A percentile compares a stretch with the other conserved stretches of the same genome.
These are phyloP conservation scores for Mionectes macconnelli DNA, from an alignment of 2,113 vertebrate genomes.

Conservation along the genomic window DNA sequence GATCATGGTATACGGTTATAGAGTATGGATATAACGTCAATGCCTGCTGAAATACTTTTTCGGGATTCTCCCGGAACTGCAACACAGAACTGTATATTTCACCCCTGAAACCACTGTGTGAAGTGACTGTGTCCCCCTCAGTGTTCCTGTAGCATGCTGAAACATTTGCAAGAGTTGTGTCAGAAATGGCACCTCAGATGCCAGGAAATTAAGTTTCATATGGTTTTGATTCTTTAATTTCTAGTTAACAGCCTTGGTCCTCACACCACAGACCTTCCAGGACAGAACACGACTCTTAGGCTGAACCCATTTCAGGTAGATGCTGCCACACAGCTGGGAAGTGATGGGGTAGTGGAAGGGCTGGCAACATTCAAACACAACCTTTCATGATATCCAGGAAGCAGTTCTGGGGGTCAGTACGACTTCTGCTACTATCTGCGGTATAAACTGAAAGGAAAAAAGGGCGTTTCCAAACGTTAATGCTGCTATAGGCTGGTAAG, in stretches of 20 bases:
- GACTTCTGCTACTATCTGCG: background rate
- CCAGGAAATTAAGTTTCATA: background rate
- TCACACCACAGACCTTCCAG: rapidly evolving
- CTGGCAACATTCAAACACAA: rapidly evolving
- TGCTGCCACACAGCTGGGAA: too few species aligned
- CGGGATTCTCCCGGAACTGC: background rate
- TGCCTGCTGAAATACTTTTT: background rate
- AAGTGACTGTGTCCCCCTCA: too few species aligned
- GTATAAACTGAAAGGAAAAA: too few species aligned
- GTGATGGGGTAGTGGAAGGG: rapidly evolving
- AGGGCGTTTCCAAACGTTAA: rapidly evolving
- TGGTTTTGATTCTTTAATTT: background rate
- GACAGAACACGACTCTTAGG: rapidly evolving
- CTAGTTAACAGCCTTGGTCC: rapidly evolving
- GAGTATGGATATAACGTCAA: background rate
- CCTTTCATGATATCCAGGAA: background rate
- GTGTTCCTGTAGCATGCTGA: background rate
- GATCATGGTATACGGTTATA: rapidly evolving
- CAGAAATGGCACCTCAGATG: background rate
- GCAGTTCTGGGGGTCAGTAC: rapidly evolving
- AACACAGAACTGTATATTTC: background rate
- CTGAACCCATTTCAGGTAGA: rapidly evolving
- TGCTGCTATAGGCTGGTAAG: rapidly evolving
- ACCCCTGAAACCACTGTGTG: background rate
- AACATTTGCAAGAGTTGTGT: background rate